Evolutionary conservation across 2,797 vertebrate genomes (phyloP).

Genomic region (Myiotriccus ornatus): DNA sequence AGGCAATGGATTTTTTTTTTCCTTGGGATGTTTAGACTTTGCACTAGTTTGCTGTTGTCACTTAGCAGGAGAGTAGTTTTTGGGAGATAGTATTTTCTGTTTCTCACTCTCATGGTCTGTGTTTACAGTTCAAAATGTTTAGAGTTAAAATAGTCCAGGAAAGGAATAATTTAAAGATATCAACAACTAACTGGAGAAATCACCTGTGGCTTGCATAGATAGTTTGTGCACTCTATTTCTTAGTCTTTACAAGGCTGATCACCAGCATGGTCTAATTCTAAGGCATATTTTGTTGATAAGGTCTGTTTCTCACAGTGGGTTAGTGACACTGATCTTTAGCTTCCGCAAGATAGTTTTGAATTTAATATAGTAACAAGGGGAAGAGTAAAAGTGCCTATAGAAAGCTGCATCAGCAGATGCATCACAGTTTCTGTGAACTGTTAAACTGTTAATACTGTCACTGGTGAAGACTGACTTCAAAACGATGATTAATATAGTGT

Average conservation of each 20-base stretch:
- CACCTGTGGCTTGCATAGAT: neutral
- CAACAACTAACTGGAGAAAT: neutral
- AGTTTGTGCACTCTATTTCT: neutral
- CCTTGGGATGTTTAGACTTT: neutral
- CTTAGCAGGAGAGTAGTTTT: neutral
- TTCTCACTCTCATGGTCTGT: fast-evolving
- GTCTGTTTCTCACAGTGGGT: neutral
- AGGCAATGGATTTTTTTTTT: neutral
- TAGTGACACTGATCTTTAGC: neutral
- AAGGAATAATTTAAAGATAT: neutral
- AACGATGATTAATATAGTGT: neutral
- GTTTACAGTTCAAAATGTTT: neutral
- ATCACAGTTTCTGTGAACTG: neutral
- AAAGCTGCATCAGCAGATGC: neutral
- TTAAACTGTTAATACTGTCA: neutral
- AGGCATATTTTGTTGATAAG: neutral
- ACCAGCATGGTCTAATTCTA: neutral
- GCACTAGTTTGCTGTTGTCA: neutral
- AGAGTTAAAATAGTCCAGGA: neutral
- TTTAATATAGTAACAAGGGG: neutral
- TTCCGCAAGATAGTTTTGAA: neutral
- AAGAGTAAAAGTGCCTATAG: neutral
- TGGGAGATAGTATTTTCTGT: neutral
- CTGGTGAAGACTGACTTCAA: neutral
- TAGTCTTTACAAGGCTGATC: neutral